A percentile compares a stretch with the other conserved stretches of the same genome.
These are phyloP conservation scores for Hylaeus anthracinus DNA, from an alignment of 1,140 invertebrate genomes.

Conservation along the genomic window DNA sequence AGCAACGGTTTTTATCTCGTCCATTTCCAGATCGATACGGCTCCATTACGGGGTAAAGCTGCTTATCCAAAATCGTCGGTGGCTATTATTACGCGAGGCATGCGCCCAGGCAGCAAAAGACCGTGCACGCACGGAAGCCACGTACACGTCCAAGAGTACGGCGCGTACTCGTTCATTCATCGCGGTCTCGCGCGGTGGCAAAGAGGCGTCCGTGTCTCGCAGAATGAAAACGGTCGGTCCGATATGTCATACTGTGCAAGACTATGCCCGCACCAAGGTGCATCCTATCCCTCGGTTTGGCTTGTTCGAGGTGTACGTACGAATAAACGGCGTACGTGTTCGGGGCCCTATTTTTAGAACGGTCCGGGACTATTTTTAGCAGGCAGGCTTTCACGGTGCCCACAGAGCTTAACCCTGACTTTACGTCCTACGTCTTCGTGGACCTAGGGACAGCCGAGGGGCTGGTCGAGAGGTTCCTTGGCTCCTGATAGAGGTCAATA, in stretches of 20 bases:
- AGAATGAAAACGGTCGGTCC: constrained; percentile 45
- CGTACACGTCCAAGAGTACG: background rate
- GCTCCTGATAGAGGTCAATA: too few relatives aligned
- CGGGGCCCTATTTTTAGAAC: constrained; percentile 72
- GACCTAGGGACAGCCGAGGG: constrained; percentile 35
- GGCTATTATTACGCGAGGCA: constrained; percentile 43
- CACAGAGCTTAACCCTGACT: constrained; percentile 73
- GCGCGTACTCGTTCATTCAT: constrained; percentile 49
- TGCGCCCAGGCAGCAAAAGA: background rate
- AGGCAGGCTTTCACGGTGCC: constrained; percentile 63
- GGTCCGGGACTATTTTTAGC: constrained; percentile 73
- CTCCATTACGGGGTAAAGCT: background rate
- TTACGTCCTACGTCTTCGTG: constrained; percentile 56
- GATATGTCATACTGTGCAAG: constrained; percentile 47
- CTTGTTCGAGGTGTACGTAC: constrained; percentile 25
- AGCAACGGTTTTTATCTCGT: too few relatives aligned
- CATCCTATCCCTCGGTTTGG: constrained; percentile 43
- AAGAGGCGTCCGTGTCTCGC: background rate
- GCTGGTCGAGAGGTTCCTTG: background rate
- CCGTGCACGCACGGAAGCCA: background rate
- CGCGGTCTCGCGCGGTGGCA: constrained; percentile 31
- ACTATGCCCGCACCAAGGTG: constrained; percentile 44
- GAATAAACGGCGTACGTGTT: constrained; percentile 35
- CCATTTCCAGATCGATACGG: too few relatives aligned
- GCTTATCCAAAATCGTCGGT: constrained; percentile 30